These are phyloP conservation scores for Morpho deidamia DNA, from an alignment of 2,888 invertebrate species.

Conservation along the genomic window DNA sequence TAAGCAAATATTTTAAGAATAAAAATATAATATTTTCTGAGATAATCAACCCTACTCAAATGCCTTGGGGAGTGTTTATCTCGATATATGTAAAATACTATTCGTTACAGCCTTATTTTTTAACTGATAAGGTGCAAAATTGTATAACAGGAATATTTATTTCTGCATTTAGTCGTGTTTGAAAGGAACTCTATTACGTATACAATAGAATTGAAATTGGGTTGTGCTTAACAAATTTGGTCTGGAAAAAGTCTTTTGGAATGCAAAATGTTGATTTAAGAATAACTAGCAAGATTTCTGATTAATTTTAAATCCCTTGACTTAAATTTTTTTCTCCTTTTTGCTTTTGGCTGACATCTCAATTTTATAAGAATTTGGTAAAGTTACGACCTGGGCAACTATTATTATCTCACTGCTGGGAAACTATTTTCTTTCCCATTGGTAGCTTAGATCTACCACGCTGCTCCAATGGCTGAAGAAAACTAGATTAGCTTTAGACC, in stretches of 20 bases:
- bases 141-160: slow-evolving; percentile 5
- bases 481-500: no score
- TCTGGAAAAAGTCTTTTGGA: slow-evolving; percentile 16
- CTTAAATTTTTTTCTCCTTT: slow-evolving; percentile 1
- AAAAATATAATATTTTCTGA: neutral
- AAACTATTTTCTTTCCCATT: neutral
- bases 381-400: neutral
- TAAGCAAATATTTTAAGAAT: neutral
- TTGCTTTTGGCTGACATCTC: neutral
- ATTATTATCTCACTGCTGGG: neutral
- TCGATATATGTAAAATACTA: slow-evolving; percentile 1
- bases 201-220: neutral
- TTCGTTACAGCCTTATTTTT: slow-evolving; percentile 13
- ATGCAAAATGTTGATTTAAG: slow-evolving; percentile 18
- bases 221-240: neutral
- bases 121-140: slow-evolving; percentile 26
- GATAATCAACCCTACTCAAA: neutral
- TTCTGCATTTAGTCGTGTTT: neutral
- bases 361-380: no score
- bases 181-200: neutral
- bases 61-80: slow-evolving; percentile 4
- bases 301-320: neutral
- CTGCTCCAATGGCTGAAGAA: neutral
- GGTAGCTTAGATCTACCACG: neutral
- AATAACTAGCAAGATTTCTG: neutral